A percentile compares a stretch with the other conserved stretches of the same genome.
Evolutionary conservation across 2,888 invertebrate species (phyloP).

Genomic region (Therioaphis trifolii): DNA sequence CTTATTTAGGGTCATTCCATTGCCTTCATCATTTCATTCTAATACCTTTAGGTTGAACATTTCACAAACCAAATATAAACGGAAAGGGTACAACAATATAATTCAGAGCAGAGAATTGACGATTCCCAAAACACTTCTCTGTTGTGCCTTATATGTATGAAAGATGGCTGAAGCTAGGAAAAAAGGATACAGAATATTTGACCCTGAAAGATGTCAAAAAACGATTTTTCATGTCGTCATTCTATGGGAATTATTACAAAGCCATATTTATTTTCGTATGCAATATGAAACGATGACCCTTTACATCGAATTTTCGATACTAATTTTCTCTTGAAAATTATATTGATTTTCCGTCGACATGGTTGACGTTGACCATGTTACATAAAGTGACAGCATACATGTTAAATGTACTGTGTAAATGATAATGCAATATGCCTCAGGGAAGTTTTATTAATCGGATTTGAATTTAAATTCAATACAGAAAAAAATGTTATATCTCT

Average conservation of each 20-base stretch:
- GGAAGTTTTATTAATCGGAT: background rate
- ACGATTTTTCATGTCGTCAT: conserved; percentile 35
- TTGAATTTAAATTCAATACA: background rate
- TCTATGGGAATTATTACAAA: conserved; percentile 12
- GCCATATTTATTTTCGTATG: background rate
- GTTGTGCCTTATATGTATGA: conserved; percentile 2
- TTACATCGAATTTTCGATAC: background rate
- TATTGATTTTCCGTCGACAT: conserved; percentile 22
- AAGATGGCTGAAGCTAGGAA: background rate
- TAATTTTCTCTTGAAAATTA: conserved; percentile 32
- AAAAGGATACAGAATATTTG: conserved; percentile 1
- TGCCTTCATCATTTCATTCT: conserved; percentile 15
- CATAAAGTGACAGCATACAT: background rate
- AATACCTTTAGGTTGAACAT: conserved; percentile 36
- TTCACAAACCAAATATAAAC: conserved; percentile 29
- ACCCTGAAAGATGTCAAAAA: conserved; percentile 27
- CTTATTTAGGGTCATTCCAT: conserved; percentile 30
- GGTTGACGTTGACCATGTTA: background rate
- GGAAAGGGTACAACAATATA: conserved; percentile 25
- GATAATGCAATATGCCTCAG: background rate
- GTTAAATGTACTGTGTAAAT: conserved; percentile 31
- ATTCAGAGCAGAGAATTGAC: background rate
- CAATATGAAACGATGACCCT: background rate
- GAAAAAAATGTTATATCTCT: background rate
- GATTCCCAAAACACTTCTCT: conserved; percentile 31